Base-by-base conservation (phyloP, 1,140 invertebrate genomes). In the Platyscapa corneri region DNA sequence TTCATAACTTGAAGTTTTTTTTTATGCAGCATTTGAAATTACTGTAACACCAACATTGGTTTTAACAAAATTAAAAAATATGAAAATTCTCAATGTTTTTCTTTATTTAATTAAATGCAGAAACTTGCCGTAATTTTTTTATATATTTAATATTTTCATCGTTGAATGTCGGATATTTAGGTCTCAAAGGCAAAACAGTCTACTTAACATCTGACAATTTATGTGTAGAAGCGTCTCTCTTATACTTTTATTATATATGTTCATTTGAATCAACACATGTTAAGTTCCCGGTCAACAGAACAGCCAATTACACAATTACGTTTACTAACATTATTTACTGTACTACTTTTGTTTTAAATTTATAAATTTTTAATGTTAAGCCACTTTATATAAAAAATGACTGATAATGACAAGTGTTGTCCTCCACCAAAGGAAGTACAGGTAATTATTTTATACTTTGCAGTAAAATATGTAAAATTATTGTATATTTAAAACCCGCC, bases 401-500 rank as follows among this genome's bases (percentile, higher is more conserved):
- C 80, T 6, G 46, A 83, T 53, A 82, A 78, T 82, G 65, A 79
- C 32, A 78, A 78, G 34, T 74, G 65, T 60, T 83, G 81, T 75
- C 86, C 89, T 12, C 85, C 90, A 72, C 89, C 91, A 18, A 89
- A 90, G 85, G 90, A 92, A 79, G 88, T 92, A 0, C 90, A 91
- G 89, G 91, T 92, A 64, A 81, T 65, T 20, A 8, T 16, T 56
- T n/a, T 53, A 23, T n/a, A 18, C 46, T 16, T 20, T 81, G 0
- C 32, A 46, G 64, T 34, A 14, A 81, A 81, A 60, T 60, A 27
- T 60, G 14, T 14, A 14, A 60, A 60, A 5, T 27, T 27, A 42
- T 42, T n/a, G 23, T n/a, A 10, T 8, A 39, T 32, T 75, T n/a
- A 56, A 27, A 72, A 82, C 34, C 32, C 65, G 39, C 65, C 79